Evolutionary conservation across 2,888 invertebrate genomes (phyloP).

Genomic region (Periphyllus acericola): DNA sequence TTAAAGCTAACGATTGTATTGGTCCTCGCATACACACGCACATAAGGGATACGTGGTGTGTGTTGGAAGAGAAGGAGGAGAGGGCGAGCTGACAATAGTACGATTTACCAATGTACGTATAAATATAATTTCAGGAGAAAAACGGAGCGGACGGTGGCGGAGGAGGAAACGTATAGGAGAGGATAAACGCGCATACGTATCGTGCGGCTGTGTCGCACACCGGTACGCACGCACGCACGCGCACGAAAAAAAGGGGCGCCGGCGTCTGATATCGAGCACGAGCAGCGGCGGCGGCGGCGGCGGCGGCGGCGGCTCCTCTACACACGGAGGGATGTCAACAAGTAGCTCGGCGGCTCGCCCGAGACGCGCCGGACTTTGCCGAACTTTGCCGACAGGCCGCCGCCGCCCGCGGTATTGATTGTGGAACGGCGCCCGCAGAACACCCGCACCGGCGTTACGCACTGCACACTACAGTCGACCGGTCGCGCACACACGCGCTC

Average conservation of each 20-base stretch:
- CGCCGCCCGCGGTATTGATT: constrained; percentile 54
- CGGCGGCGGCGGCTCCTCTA: not conserved
- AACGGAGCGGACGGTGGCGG: not conserved
- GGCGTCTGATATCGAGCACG: constrained; percentile 43
- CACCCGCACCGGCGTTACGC: constrained; percentile 62
- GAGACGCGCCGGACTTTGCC: constrained; percentile 39
- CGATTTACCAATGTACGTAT: not conserved
- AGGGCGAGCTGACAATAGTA: constrained; percentile 14
- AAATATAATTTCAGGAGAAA: not conserved
- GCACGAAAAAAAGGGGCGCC: constrained; percentile 41
- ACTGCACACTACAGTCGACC: constrained; percentile 23
- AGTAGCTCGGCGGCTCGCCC: constrained; percentile 41
- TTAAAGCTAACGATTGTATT: constrained; percentile 37
- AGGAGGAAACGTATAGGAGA: not conserved
- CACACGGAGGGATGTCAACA: constrained; percentile 57
- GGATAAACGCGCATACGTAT: not conserved
- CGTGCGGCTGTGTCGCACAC: not conserved
- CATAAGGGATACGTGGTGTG: too few species aligned
- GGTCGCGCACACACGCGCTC: not conserved
- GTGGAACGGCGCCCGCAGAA: constrained; percentile 57
- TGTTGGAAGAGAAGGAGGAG: not conserved
- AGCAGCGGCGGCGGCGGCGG: not conserved
- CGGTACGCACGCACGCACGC: not conserved
- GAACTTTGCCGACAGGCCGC: constrained; percentile 53
- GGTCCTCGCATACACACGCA: not conserved